Base-by-base conservation (phyloP, 2,797 vertebrate genomes). In the Microctenopoma lineatum region DNA sequence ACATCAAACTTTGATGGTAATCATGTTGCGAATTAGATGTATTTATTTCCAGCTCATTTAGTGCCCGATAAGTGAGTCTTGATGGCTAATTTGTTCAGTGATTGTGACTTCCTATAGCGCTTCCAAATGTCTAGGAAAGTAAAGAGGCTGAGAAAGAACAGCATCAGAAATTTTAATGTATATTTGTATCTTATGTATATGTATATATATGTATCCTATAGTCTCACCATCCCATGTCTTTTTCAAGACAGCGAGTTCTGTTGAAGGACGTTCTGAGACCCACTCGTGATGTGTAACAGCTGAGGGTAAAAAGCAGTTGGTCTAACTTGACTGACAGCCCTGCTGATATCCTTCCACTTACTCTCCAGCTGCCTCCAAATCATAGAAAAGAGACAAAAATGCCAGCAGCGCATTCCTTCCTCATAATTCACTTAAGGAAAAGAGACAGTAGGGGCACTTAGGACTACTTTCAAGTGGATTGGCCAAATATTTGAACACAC, bases 341-440 rank as follows among this genome's bases (percentile, higher is more conserved):
- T 16, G 47, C 62, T 2, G 38, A 66, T 68, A 66, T 34, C 75
- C 78, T 55, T 76, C 32, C 59, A 72, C 83, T 84, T 80, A 74
- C 59, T 70, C 68, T 59, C 58, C 64, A 76, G 69, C 81, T 79
- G 77, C 83, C 77, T 83, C 64, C 47, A 56, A 75, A 78, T 82
- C 60, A 80, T 15, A 70, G 60, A 80, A 66, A 70, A 25, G 46
- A 89, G 79, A 79, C 74, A 59, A 70, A 67, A 89, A 68, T 64
- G 83, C 87, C 85, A 80, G 81, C 79, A 90, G 85, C 85, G 58
- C 79, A 89, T 88, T 90, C 87, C 79, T 86, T 27, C 61, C 66
- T 64, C 51, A 69, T 58, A 75, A 79, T 84, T 80, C 65, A 66
- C 77, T 25, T 63, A 53, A 66, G 46, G 69, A 64, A 38, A 64